Conservation (phyloP, 2,888 invertebrate genomes). For the Catotricha subobsoleta region DNA sequence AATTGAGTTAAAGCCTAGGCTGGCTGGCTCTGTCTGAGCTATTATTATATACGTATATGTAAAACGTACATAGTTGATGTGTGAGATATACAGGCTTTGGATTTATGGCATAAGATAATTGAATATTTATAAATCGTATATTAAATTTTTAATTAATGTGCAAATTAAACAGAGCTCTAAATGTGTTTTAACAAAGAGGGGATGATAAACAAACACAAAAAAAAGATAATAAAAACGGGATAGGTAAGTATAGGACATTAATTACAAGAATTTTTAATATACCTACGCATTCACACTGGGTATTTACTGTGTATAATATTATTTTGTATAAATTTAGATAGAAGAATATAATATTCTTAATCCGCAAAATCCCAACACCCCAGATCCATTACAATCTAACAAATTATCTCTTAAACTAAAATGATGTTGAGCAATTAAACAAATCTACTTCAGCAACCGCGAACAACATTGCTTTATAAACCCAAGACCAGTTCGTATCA, state of each 20-base stretch:
- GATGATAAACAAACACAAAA: neutral
- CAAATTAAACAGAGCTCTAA: constrained; percentile 3
- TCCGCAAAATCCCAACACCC: neutral
- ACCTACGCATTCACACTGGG: neutral
- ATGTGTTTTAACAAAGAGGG: neutral
- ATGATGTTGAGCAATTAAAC: constrained; percentile 20
- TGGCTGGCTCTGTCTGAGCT: too few species aligned
- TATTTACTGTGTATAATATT: neutral
- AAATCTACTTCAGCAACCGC: constrained; percentile 16
- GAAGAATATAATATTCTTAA: too few species aligned
- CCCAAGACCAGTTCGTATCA: neutral
- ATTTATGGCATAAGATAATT: too few species aligned
- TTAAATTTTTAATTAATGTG: constrained; percentile 2
- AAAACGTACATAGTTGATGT: neutral
- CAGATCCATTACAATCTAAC: constrained; percentile 13
- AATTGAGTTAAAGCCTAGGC: too few species aligned
- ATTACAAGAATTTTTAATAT: neutral
- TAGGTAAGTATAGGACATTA: neutral
- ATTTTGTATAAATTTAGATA: neutral
- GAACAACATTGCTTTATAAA: constrained; percentile 9
- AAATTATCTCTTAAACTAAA: constrained; percentile 18
- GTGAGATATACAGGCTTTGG: neutral
- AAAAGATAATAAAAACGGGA: neutral
- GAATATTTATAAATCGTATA: neutral
- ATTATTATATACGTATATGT: too few species aligned